Base-by-base conservation (phyloP, 2,888 invertebrate species). In the Eupithecia vulgata region DNA sequence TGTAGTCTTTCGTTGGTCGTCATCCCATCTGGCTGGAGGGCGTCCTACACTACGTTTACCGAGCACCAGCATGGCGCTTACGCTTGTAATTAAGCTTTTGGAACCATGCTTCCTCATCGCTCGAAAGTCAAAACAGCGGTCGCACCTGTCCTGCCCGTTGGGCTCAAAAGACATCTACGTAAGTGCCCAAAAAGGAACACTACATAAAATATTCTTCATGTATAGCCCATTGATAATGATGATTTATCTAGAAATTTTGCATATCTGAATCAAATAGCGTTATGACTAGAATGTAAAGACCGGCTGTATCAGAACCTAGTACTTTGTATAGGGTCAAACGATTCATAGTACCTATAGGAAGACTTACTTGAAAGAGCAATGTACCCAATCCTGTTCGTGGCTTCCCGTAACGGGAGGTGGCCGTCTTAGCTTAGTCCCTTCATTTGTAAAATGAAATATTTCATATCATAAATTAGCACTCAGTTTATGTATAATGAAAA, bases 341-440 rank as follows among this genome's bases (percentile, higher is more conserved):
- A 68, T 45, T 37, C 40, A 68, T 78, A 70, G 73, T 68, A 35
- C 65, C n/a, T 74, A 70, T 57, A 71, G 71, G 12, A 25, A n/a
- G n/a, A n/a, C n/a, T n/a, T n/a, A 13, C 67, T 76, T 81, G 73
- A 77, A 81, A 66, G 92, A 85, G 88, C 91, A 92, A 88, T 81
- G 91, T 82, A 85, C 92, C 78, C 88, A 85, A 86, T 88, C 87
- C 87, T 82, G 84, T 84, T 80, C 80, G 80, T 81, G 80, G 83
- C 83, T 84, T 87, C 85, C 83, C 81, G 81, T 84, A 83, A 85
- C 80, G 75, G 73, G 79, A 81, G 81, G 68, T 78, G 75, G 83
- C 79, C 81, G 83, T 78, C 77, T 80, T 72, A 72, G 62, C 52
- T 30, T 30, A 48, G 34, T 34, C n/a, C 25, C 25, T 69, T 66